Percentiles rank a stretch among this genome's conserved stretches.
These are phyloP conservation scores for Papilio demoleus DNA, from an alignment of 2,888 invertebrate species.

Conservation along the genomic window DNA sequence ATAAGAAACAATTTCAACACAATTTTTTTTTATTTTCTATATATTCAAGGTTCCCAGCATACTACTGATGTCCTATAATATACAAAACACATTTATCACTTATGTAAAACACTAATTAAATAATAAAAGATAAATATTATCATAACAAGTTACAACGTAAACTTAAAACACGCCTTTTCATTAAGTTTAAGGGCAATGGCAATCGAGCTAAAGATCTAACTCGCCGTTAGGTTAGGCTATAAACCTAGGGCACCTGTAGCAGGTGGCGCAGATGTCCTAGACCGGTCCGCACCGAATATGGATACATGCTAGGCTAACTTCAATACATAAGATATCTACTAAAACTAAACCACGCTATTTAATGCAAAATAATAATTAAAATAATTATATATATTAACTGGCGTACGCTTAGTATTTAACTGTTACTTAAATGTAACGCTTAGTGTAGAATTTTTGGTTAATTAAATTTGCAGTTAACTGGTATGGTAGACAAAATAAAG, in stretches of 20 bases:
- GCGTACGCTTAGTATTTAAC: no score
- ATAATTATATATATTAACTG: no score
- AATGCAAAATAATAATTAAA: neutral
- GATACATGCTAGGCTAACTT: conserved; percentile 34
- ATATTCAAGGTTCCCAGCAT: neutral
- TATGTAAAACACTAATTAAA: neutral
- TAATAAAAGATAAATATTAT: neutral
- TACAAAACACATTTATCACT: neutral
- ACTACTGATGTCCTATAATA: neutral
- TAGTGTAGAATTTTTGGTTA: no score
- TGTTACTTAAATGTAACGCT: no score
- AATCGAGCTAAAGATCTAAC: conserved; percentile 32
- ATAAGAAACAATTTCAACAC: no score
- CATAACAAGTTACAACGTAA: neutral
- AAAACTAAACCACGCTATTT: neutral
- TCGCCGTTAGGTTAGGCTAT: conserved; percentile 41
- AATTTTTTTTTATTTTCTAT: no score
- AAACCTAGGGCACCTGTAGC: conserved; percentile 46
- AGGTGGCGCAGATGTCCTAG: conserved; percentile 46
- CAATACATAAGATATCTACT: neutral
- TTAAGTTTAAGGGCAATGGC: conserved; percentile 22
- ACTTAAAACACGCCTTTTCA: neutral
- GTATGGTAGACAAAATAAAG: no score
- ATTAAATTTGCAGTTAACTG: no score
- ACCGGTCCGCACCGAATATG: conserved; percentile 45